Conservation (phyloP, 2,113 vertebrate species). For the Myotis lucifugus region DNA sequence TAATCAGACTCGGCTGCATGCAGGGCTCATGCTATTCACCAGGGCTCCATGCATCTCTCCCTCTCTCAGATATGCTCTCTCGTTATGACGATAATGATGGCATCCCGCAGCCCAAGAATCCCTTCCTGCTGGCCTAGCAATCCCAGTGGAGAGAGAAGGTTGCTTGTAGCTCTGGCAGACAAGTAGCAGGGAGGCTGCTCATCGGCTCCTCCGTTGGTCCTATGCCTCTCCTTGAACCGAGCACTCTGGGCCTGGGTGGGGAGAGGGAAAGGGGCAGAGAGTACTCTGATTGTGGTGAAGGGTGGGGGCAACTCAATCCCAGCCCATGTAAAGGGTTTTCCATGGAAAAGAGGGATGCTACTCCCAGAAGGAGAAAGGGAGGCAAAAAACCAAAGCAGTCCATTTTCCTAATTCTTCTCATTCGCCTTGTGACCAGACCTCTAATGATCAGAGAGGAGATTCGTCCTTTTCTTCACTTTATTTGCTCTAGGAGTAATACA, state of each 20-base stretch:
- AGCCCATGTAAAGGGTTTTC: neutral
- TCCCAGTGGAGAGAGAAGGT: neutral
- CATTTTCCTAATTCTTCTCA: neutral
- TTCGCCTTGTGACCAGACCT: neutral
- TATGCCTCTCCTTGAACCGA: neutral
- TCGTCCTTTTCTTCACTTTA: neutral
- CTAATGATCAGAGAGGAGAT: neutral
- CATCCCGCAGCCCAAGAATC: neutral
- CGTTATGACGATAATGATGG: neutral
- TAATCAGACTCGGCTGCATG: neutral
- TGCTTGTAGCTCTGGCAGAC: neutral
- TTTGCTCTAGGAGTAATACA: neutral
- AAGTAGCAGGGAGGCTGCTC: neutral
- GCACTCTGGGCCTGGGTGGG: neutral
- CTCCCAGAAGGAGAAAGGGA: neutral
- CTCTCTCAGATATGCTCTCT: neutral
- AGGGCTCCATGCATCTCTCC: neutral
- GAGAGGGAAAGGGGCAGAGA: neutral
- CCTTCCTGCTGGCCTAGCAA: neutral
- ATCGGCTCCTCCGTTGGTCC: accelerated
- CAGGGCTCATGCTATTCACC: neutral
- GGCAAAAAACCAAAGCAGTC: neutral
- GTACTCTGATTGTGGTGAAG: neutral
- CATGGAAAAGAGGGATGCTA: neutral
- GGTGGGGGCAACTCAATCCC: neutral